These are phyloP conservation scores for Euplexia lucipara DNA, from an alignment of 2,888 invertebrate species.

Conservation along the genomic window DNA sequence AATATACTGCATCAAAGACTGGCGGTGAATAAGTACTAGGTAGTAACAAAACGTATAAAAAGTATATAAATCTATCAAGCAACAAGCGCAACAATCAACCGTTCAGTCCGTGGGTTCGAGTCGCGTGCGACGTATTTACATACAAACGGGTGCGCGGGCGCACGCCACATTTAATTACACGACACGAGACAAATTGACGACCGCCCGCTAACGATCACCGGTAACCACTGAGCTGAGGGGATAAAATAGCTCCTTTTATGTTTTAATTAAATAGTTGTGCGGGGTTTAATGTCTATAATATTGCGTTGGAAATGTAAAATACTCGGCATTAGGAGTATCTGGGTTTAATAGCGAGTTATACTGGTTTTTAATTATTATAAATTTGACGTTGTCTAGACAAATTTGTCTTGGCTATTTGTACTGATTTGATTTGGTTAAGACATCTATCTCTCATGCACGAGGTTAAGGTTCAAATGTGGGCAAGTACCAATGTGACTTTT, in stretches of 20 bases:
- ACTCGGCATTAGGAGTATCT: neutral
- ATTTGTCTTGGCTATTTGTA: slow-evolving; percentile 9
- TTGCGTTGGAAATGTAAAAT: slow-evolving; percentile 12
- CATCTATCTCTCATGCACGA: too few relatives aligned
- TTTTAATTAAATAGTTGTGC: slow-evolving; percentile 47
- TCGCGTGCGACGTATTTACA: slow-evolving; percentile 68
- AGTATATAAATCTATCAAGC: slow-evolving; percentile 48
- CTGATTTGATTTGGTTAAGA: neutral
- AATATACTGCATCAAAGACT: slow-evolving; percentile 5
- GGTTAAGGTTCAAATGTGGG: too few relatives aligned
- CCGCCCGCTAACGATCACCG: slow-evolving; percentile 56
- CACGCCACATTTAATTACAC: slow-evolving; percentile 65
- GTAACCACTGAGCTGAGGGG: slow-evolving; percentile 48
- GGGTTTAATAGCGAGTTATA: neutral
- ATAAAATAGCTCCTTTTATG: slow-evolving; percentile 55
- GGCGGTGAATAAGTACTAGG: neutral
- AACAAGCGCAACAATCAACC: slow-evolving; percentile 51
- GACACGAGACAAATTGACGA: slow-evolving; percentile 72
- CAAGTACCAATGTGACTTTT: too few relatives aligned
- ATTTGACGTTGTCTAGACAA: slow-evolving; percentile 22
- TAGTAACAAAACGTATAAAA: slow-evolving; percentile 21
- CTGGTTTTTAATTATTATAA: slow-evolving; percentile 11
- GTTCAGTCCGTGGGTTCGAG: slow-evolving; percentile 49
- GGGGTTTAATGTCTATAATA: slow-evolving; percentile 23
- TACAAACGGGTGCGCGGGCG: slow-evolving; percentile 70